These are phyloP conservation scores for Ostrea denselamellosa DNA, from an alignment of 1,140 invertebrate genomes.

Conservation along the genomic window DNA sequence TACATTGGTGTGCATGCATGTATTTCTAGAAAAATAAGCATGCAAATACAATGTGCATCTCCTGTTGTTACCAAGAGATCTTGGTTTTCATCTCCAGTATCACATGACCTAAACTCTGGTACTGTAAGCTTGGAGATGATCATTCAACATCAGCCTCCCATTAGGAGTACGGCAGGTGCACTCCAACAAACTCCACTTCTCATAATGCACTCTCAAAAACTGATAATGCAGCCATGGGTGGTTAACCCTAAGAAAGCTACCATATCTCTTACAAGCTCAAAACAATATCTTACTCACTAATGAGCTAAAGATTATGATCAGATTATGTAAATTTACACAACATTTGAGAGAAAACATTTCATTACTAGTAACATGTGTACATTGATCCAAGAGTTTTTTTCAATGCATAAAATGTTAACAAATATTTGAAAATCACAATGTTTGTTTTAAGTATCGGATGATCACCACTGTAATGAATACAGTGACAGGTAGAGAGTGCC, in stretches of 20 bases:
- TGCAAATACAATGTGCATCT: not conserved
- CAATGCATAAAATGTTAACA: too few relatives aligned
- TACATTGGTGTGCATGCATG: too few relatives aligned
- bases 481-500: not conserved
- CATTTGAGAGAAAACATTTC: not conserved
- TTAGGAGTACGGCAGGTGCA: constrained; percentile 23
- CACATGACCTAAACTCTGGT: constrained; percentile 35
- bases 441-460: not conserved
- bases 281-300: constrained; percentile 12
- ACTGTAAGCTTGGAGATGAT: constrained; percentile 10
- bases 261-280: not conserved
- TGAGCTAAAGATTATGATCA: constrained; percentile 4
- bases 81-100: not conserved
- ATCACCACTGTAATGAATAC: not conserved
- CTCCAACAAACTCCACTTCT: constrained; percentile 10
- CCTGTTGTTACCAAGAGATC: constrained; percentile 13
- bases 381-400: not conserved
- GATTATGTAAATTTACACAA: not conserved
- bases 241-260: not conserved
- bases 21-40: too few relatives aligned
- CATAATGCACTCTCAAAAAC: constrained; percentile 18
- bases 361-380: not conserved
- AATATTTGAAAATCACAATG: not conserved
- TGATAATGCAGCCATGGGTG: constrained; percentile 34
- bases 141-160: not conserved